These are phyloP conservation scores for Mustelus asterias DNA, from an alignment of 2,113 vertebrate genomes.

Conservation along the genomic window DNA sequence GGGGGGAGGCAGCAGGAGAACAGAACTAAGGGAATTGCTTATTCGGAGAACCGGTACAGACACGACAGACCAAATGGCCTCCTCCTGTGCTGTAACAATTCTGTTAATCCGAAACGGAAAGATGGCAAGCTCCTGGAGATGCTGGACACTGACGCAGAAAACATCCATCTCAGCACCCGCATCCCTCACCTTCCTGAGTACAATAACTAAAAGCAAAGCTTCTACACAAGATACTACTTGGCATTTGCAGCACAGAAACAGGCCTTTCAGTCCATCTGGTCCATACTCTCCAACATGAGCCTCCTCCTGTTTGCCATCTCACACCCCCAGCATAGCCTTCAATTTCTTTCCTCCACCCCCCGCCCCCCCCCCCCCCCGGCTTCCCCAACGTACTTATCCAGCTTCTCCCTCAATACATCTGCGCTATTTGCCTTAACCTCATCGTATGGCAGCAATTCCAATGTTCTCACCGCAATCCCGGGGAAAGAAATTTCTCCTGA, in stretches of 20 bases:
- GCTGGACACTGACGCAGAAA: neutral
- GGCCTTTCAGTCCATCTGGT: neutral
- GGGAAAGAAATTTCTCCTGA: neutral
- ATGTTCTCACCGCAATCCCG: neutral
- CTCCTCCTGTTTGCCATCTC: too few species aligned
- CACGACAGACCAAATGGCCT: too few species aligned
- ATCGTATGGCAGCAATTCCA: neutral
- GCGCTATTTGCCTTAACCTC: neutral
- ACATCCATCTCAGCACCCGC: neutral
- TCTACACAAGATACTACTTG: neutral
- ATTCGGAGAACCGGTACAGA: too few species aligned
- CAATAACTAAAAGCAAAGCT: neutral
- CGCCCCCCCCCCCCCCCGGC: too few species aligned
- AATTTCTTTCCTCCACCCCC: neutral
- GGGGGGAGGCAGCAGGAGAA: too few species aligned
- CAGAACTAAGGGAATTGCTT: too few species aligned
- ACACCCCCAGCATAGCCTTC: neutral
- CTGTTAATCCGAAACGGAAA: too few species aligned
- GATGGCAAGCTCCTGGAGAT: neutral
- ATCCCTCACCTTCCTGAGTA: too few species aligned
- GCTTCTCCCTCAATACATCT: neutral
- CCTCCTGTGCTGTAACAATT: too few species aligned
- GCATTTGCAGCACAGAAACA: neutral
- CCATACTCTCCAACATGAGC: too few species aligned
- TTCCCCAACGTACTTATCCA: neutral